phyloP scores from a whole-genome alignment of 2,113 vertebrate species.

The Phasianus colchicus region DNA sequence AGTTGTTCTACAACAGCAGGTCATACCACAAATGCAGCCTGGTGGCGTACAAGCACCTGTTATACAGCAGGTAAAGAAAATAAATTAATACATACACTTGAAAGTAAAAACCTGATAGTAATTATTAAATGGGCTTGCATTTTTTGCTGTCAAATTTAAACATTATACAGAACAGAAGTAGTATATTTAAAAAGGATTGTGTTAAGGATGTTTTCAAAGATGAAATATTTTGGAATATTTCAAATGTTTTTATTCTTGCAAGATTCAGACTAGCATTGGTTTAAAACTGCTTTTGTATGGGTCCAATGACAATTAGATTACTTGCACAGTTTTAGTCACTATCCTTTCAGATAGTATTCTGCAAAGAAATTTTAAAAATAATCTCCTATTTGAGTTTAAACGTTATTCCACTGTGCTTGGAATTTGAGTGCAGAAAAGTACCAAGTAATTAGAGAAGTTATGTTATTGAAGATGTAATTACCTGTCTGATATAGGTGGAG shows the following conservation, averaged over 20 bases:
- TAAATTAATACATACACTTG: background rate
- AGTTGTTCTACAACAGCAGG: slow-evolving; percentile 93
- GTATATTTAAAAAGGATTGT: background rate
- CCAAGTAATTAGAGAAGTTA: background rate
- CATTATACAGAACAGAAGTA: background rate
- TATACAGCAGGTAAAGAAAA: slow-evolving; percentile 92
- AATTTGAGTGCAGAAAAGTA: background rate
- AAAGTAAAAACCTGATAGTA: background rate
- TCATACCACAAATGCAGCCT: slow-evolving; percentile 93
- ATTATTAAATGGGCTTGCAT: background rate
- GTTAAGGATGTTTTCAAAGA: background rate
- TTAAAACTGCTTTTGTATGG: background rate
- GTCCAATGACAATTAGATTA: background rate
- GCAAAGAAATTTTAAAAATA: background rate
- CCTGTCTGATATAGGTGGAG: background rate
- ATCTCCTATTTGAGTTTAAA: background rate
- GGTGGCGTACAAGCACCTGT: slow-evolving; percentile 95
- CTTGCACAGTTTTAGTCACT: background rate
- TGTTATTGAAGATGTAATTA: background rate
- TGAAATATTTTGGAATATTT: background rate
- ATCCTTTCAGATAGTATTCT: background rate
- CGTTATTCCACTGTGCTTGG: background rate
- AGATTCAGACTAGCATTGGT: background rate
- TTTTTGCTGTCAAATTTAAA: background rate
- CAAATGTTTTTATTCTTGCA: background rate